Evolutionary conservation across 2,888 invertebrate species (phyloP).

Genomic region (Cepaea hortensis): DNA sequence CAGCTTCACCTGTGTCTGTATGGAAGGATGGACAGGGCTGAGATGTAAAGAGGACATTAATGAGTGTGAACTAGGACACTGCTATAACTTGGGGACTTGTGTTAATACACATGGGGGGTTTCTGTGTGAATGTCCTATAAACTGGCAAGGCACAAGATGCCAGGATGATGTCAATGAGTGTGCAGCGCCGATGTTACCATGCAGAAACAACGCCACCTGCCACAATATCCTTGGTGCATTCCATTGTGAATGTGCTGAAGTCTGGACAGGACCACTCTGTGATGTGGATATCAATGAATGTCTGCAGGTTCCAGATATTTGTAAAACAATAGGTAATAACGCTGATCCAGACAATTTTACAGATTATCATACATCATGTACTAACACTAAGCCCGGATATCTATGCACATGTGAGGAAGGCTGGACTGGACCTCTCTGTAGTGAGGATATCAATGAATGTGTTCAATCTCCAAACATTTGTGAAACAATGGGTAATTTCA

Average conservation of each 20-base stretch:
- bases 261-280: slow-evolving; percentile 45
- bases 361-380: no score
- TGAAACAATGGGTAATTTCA: neutral
- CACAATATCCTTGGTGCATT: slow-evolving; percentile 44
- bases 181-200: slow-evolving; percentile 25
- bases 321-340: neutral
- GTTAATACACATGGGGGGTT: slow-evolving; percentile 54
- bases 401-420: no score
- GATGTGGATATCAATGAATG: neutral
- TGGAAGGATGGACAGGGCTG: slow-evolving; percentile 16
- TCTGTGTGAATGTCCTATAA: slow-evolving; percentile 54
- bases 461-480: neutral
- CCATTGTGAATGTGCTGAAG: slow-evolving; percentile 48
- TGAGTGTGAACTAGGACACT: slow-evolving; percentile 21
- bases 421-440: slow-evolving; percentile 46
- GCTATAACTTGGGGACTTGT: slow-evolving; percentile 52
- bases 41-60: slow-evolving; percentile 39
- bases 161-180: slow-evolving; percentile 51
- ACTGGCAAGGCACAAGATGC: slow-evolving; percentile 49
- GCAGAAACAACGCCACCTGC: slow-evolving; percentile 52
- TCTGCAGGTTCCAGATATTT: no score
- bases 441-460: slow-evolving; percentile 49
- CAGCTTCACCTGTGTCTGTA: slow-evolving; percentile 16
- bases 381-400: no score
- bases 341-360: slow-evolving; percentile 15